phyloP scores from a whole-genome alignment of 2,113 vertebrate species.

The Chamaetylas fuelleborni region DNA sequence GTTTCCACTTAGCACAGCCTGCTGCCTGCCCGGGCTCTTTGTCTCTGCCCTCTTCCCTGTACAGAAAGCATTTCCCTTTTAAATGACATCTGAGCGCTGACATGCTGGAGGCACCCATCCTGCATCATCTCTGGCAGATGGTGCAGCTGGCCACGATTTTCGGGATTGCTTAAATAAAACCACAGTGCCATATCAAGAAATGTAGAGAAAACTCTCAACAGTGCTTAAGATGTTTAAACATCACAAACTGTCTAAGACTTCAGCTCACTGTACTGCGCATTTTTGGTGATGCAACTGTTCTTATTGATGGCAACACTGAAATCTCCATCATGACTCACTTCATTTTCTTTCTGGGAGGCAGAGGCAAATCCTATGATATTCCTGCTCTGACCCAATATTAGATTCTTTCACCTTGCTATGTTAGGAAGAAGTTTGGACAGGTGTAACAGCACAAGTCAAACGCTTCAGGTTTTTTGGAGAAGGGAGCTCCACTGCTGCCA shows the following conservation, averaged over 20 bases:
- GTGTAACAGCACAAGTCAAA: background rate
- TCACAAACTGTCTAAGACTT: conserved; percentile 61
- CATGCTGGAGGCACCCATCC: conserved; percentile 69
- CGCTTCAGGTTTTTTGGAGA: background rate
- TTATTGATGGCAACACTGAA: background rate
- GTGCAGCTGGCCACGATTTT: conserved; percentile 66
- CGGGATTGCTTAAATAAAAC: conserved; percentile 67
- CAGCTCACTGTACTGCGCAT: background rate
- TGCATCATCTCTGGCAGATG: conserved; percentile 68
- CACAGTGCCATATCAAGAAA: conserved; percentile 61
- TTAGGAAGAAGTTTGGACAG: background rate
- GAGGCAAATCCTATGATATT: background rate
- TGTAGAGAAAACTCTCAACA: conserved; percentile 61
- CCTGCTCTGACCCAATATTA: background rate
- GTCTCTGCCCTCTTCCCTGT: conserved; percentile 56
- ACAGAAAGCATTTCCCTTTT: conserved; percentile 65
- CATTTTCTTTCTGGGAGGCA: background rate
- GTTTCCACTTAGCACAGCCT: conserved; percentile 64
- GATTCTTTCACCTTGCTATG: background rate
- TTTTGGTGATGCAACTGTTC: conserved; percentile 32
- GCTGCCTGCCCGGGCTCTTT: conserved; percentile 44
- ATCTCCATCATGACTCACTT: background rate
- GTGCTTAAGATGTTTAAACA: conserved; percentile 66
- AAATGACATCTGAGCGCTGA: conserved; percentile 68
- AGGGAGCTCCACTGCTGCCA: background rate